Percentiles rank a stretch among this genome's conserved stretches.
These are phyloP conservation scores for Pachyuromys duprasi DNA, from an alignment of 2,797 vertebrate genomes.

Conservation along the genomic window DNA sequence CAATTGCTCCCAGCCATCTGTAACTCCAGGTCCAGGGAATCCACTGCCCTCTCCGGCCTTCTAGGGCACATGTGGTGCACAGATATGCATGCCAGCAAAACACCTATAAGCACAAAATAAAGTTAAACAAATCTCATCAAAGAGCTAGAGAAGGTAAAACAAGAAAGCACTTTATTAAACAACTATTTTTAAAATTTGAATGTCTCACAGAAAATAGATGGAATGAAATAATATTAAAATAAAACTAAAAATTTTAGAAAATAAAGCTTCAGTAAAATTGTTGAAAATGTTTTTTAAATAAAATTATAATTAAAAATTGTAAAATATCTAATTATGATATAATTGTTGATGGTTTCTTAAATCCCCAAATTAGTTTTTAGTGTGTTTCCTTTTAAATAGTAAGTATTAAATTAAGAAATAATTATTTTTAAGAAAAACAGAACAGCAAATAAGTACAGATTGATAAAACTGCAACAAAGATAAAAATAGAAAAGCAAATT, in stretches of 20 bases:
- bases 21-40: neutral
- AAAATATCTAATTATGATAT: neutral
- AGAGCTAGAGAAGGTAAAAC: neutral
- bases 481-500: neutral
- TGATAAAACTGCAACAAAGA: conserved; percentile 31
- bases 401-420: neutral
- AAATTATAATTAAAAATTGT: neutral
- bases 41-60: neutral
- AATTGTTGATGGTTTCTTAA: neutral
- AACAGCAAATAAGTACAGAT: neutral
- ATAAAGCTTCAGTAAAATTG: neutral
- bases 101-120: neutral
- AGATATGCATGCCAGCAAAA: neutral
- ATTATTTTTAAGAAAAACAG: neutral
- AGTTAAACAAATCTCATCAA: neutral
- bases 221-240: conserved; percentile 27
- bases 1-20: neutral
- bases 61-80: neutral
- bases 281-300: conserved; percentile 52
- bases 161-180: neutral
- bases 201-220: neutral
- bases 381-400: neutral
- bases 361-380: neutral
- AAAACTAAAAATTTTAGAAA: conserved; percentile 37
- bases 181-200: neutral